Percentiles rank a stretch among this genome's conserved stretches.
phyloP scores from a whole-genome alignment of 1,140 invertebrate species.

The Trichoplusia ni region DNA sequence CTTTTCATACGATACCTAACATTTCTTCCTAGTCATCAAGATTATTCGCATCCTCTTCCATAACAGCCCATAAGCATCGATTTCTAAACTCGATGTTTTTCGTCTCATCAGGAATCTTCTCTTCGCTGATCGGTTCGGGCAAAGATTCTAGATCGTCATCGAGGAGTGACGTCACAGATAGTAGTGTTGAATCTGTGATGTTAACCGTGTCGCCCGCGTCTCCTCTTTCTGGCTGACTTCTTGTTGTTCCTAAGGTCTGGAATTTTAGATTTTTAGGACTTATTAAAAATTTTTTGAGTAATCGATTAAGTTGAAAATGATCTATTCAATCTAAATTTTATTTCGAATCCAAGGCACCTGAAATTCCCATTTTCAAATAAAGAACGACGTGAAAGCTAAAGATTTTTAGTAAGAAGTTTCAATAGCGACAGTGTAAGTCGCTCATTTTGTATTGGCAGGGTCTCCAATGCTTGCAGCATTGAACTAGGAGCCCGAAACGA shows the following conservation, averaged over 20 bases:
- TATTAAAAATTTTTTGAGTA: background rate
- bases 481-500: too few relatives aligned
- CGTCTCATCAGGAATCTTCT: conserved; percentile 38
- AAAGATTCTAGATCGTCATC: conserved; percentile 57
- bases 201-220: conserved; percentile 63
- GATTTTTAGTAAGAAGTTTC: too few relatives aligned
- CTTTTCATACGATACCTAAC: too few relatives aligned
- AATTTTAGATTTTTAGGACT: too few relatives aligned
- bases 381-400: too few relatives aligned
- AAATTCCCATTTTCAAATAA: too few relatives aligned
- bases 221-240: conserved; percentile 59
- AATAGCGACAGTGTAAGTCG: too few relatives aligned
- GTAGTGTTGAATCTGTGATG: conserved; percentile 58
- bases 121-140: conserved; percentile 36
- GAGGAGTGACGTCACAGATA: conserved; percentile 62
- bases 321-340: too few relatives aligned
- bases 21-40: conserved; percentile 24
- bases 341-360: too few relatives aligned
- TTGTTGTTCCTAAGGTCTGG: conserved; percentile 53
- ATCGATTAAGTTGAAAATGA: too few relatives aligned
- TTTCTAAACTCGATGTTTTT: conserved; percentile 39
- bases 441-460: too few relatives aligned
- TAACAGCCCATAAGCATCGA: conserved; percentile 55
- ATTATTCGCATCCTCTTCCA: conserved; percentile 55
- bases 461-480: background rate